Base-by-base conservation (phyloP, 2,113 vertebrate species). In the Tautogolabrus adspersus region DNA sequence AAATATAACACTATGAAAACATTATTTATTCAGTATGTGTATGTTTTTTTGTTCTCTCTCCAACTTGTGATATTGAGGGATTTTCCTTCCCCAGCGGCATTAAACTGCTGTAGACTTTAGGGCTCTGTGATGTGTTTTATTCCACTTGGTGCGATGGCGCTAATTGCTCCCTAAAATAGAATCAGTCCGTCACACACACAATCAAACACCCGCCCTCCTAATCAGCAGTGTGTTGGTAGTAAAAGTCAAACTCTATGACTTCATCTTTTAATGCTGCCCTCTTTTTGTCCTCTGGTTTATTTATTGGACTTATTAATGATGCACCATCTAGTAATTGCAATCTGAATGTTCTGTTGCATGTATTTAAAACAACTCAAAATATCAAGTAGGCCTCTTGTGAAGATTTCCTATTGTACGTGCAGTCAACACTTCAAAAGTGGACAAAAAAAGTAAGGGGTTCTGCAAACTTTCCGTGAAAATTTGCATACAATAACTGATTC, bases 101-200 rank as follows among this genome's bases (percentile, higher is more conserved):
- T 76, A 81, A 86, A 85, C 47, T 16, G 60, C 75, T 22, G 54
- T 40, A 58, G 54, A 56, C 42, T 52, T 6, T 1, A 44, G 63
- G 47, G 49, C 63, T 62, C 56, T 84, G 65, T 84, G 62, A 70
- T 85, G 69, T 86, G 58, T 77, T 87, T 83, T 84, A 58, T 85
- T 84, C 73, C 34, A 23, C 51, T 73, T 82, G 74, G 77, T 82
- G 67, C 51, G 9, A 72, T 59, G 63, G 64, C 47, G 72, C 66
- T 83, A 86, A 91, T 84, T 52, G 77, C 51, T 75, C 37, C 19
- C 76, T 71, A 55, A 85, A 88, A 77, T 87, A 83, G 21, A 77
- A 40, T 71, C 26, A 62, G 63, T 67, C 67, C 15, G 1, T 72
- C 38, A 74, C 71, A 63, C 57, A 77, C 37, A 44, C 71, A 82